Base-by-base conservation (phyloP, 2,113 vertebrate genomes). In the Siniperca knerii region DNA sequence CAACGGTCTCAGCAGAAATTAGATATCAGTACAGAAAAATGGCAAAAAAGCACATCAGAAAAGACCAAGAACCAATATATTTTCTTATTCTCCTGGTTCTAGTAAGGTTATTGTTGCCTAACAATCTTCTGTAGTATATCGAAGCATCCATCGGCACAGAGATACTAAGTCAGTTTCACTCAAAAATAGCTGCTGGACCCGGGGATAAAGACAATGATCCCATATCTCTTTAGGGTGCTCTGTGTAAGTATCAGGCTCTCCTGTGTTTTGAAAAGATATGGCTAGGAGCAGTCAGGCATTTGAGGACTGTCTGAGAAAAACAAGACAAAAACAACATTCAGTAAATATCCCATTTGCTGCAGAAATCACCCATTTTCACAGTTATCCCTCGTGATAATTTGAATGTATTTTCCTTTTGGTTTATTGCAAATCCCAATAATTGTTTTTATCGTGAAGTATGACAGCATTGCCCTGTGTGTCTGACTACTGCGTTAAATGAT, bases 181-280 rank as follows among this genome's bases (percentile, higher is more conserved):
- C 58, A 25, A 21, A 88, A 86, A 89, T 65, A 84, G 81, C 42
- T 72, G 73, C 79, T 62, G 75, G 42, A 84, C 75, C 40, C 0
- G 4, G 69, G 65, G 83, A 89, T 85, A 74, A 85, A 89, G 81
- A 86, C 84, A 89, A 82, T 82, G 81, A 90, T 88, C 75, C 71
- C 42, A 77, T 82, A 80, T 86, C 68, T 79, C 52, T 90, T 85
- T 54, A 68, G 57, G 54, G 44, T 75, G 68, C 54, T 71, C 48
- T 61, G 66, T 88, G 79, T 54, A 82, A 81, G 80, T 67, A 61
- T 85, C 68, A 23, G 67, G n/a, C 79, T 72, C 79, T 75, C 79
- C 78, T 85, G 73, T 88, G 80, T 84, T 82, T 83, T 70, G 33
- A 78, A 79, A 87, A 81, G 77, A 83, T 82, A 79, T 80, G 71